Evolutionary conservation across 2,113 vertebrate genomes (phyloP).

Genomic region (Corynorhinus townsendii): DNA sequence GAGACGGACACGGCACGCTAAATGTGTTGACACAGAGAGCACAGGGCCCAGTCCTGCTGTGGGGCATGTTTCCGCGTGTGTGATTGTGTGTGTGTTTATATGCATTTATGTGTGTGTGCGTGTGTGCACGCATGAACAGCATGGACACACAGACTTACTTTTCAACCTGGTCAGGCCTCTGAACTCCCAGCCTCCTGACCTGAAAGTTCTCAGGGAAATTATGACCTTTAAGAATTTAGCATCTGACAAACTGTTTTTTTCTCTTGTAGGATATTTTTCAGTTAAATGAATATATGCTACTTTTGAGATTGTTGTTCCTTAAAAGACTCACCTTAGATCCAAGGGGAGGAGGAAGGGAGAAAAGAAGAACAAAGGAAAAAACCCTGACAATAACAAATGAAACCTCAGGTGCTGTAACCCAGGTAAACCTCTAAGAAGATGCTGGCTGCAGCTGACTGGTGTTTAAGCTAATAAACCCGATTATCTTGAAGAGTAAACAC

Average conservation of each 20-base stretch:
- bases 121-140: neutral
- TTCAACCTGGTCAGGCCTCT: neutral
- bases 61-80: neutral
- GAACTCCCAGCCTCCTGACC: neutral
- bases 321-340: neutral
- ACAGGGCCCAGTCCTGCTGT: no score
- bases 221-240: neutral
- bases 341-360: neutral
- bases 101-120: rapidly evolving
- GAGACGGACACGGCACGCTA: rapidly evolving
- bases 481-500: conserved; percentile 73
- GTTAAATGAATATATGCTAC: neutral
- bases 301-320: neutral
- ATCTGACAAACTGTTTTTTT: neutral
- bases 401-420: rapidly evolving
- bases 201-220: neutral
- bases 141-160: neutral
- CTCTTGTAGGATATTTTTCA: neutral
- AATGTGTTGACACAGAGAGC: neutral
- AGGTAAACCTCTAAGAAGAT: rapidly evolving
- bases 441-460: neutral
- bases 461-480: conserved; percentile 42
- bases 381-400: neutral
- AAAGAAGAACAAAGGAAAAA: neutral
- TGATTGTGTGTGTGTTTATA: no score